phyloP scores from a whole-genome alignment of 2,113 vertebrate species.

The Carlito syrichta region DNA sequence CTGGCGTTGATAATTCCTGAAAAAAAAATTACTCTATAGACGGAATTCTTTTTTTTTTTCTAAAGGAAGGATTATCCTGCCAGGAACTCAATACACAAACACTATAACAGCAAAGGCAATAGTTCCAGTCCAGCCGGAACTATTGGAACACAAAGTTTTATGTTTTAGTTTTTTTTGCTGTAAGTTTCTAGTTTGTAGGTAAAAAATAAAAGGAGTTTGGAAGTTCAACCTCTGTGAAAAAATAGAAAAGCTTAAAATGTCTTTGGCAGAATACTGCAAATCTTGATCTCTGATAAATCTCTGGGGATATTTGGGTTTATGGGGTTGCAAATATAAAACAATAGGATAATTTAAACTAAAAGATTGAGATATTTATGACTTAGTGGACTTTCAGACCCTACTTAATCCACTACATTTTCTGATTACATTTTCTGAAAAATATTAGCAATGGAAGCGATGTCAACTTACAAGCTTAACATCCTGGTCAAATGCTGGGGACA shows the following conservation, averaged over 20 bases:
- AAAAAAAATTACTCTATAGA: slow-evolving; percentile 68
- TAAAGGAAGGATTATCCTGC: slow-evolving; percentile 61
- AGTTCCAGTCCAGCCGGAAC: slow-evolving; percentile 31
- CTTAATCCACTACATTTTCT: neutral
- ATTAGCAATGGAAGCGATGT: neutral
- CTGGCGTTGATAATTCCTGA: slow-evolving; percentile 64
- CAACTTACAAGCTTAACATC: neutral
- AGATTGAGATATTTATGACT: neutral
- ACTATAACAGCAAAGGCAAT: slow-evolving; percentile 39
- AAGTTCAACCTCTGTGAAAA: neutral
- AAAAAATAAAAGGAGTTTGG: neutral
- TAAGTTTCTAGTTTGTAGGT: slow-evolving; percentile 38
- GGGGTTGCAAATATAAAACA: neutral
- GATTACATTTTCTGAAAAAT: neutral
- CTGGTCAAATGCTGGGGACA: neutral
- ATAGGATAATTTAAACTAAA: neutral
- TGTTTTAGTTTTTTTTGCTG: slow-evolving; percentile 46
- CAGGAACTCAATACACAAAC: slow-evolving; percentile 47
- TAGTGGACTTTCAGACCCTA: neutral
- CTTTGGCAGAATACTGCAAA: neutral
- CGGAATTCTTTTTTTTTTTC: slow-evolving; percentile 68
- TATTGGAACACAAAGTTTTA: slow-evolving; percentile 49
- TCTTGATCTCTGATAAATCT: neutral
- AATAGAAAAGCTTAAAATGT: slow-evolving; percentile 10
- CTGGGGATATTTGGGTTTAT: neutral